Conservation (phyloP, 2,888 invertebrate species). For the Campoletis raptor region DNA sequence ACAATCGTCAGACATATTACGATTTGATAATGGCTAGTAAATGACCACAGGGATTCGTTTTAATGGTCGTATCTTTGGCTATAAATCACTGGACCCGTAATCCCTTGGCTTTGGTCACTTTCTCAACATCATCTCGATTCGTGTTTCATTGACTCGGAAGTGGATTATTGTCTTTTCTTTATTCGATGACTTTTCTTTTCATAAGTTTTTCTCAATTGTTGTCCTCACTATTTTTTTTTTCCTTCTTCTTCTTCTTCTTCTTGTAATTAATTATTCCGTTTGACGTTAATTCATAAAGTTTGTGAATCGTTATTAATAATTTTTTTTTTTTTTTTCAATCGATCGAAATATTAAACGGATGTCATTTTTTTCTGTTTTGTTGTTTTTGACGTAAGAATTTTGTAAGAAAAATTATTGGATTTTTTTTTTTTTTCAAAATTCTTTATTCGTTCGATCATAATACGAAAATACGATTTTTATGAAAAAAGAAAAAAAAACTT, state of each 20-base stretch:
- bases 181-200: background rate
- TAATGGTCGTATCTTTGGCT: background rate
- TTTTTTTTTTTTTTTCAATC: background rate
- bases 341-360: no score
- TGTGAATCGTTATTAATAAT: background rate
- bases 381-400: no score
- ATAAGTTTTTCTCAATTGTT: background rate
- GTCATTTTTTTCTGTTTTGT: no score
- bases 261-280: background rate
- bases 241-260: background rate
- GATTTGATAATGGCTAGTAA: background rate
- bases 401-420: no score
- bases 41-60: background rate
- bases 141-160: background rate
- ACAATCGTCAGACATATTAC: background rate
- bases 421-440: no score
- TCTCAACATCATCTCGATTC: background rate
- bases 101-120: background rate
- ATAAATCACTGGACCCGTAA: conserved; percentile 6
- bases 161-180: background rate
- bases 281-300: background rate
- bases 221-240: background rate
- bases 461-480: background rate
- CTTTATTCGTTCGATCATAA: background rate
- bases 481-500: background rate